Conservation (phyloP, 2,888 invertebrate genomes). For the Argyra leucocephala region DNA sequence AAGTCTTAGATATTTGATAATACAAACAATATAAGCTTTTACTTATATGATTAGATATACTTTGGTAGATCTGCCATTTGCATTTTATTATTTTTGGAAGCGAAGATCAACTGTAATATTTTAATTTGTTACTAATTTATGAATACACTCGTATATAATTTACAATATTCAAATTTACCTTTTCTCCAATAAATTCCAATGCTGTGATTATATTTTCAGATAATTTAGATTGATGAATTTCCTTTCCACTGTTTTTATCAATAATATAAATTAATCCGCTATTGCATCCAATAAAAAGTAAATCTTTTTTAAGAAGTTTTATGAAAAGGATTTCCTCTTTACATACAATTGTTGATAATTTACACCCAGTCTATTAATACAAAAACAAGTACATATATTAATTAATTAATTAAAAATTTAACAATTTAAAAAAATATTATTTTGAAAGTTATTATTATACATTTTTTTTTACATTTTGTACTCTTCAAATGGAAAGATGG, state of each 20-base stretch:
- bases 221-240: conserved; percentile 56
- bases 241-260: conserved; percentile 44
- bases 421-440: too few relatives aligned
- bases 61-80: not conserved
- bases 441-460: too few relatives aligned
- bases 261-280: conserved; percentile 69
- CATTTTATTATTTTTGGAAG: not conserved
- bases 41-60: conserved; percentile 21
- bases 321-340: conserved; percentile 63
- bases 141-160: too few relatives aligned
- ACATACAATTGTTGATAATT: conserved; percentile 51
- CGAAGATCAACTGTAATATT: not conserved
- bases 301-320: conserved; percentile 52
- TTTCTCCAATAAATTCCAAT: conserved; percentile 55
- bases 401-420: too few relatives aligned
- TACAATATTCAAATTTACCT: conserved; percentile 42
- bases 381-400: too few relatives aligned
- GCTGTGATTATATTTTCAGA: conserved; percentile 64
- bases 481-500: too few relatives aligned
- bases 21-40: too few relatives aligned
- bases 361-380: conserved; percentile 60
- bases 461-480: too few relatives aligned
- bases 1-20: too few relatives aligned
- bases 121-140: not conserved
- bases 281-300: conserved; percentile 64